Conservation (phyloP, 2,113 vertebrate species). For the Aix galericulata region DNA sequence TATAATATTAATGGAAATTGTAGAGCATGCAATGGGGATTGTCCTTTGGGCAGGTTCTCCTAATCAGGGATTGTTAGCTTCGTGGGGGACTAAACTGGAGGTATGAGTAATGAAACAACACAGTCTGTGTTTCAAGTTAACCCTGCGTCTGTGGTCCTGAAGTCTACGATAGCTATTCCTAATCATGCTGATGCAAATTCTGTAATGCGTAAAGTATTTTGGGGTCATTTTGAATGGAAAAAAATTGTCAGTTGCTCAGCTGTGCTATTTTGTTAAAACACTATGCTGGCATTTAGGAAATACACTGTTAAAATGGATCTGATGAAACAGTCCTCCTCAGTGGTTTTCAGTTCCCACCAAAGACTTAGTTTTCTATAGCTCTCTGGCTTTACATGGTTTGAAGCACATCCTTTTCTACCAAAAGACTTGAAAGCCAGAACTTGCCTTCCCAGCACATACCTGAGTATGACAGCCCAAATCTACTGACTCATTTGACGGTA, state of each 20-base stretch:
- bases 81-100: not conserved
- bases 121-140: not conserved
- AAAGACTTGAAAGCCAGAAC: not conserved
- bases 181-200: not conserved
- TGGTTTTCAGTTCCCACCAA: not conserved
- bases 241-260: not conserved
- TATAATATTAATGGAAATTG: accelerated
- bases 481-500: not conserved
- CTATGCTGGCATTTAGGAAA: not conserved
- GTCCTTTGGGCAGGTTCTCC: not conserved
- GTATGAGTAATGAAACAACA: not conserved
- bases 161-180: not conserved
- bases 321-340: not conserved
- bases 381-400: accelerated
- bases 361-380: not conserved
- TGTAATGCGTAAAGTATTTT: not conserved
- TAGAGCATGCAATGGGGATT: accelerated
- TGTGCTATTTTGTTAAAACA: not conserved
- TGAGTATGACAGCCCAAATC: not conserved
- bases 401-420: not conserved
- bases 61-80: accelerated
- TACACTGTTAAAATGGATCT: not conserved
- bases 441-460: not conserved
- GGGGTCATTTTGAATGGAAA: not conserved
- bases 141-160: not conserved